Percentiles rank a stretch among this genome's conserved stretches.
These are phyloP conservation scores for Mactromeris polynyma DNA, from an alignment of 2,888 invertebrate species.

Conservation along the genomic window DNA sequence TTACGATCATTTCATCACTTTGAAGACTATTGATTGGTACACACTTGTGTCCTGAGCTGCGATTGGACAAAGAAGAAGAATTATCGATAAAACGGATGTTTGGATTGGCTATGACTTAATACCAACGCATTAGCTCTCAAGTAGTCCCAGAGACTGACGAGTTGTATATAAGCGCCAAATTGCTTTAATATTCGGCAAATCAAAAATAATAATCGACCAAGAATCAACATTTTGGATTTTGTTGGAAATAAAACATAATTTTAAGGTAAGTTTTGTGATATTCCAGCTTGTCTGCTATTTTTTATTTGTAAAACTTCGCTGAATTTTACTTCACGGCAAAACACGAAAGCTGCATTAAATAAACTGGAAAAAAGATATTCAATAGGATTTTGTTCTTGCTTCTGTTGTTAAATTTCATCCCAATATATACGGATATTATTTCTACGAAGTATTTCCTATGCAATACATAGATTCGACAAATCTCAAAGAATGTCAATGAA, in stretches of 20 bases:
- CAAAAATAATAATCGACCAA: constrained; percentile 5
- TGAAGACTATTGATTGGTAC: constrained; percentile 18
- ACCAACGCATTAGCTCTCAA: constrained; percentile 5
- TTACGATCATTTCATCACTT: not conserved
- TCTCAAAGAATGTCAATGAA: not conserved
- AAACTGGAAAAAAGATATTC: not conserved
- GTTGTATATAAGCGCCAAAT: constrained; percentile 23
- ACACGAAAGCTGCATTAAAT: not conserved
- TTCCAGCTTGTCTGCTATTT: not conserved
- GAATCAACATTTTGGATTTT: constrained; percentile 8
- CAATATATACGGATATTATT: not conserved
- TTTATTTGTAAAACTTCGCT: not conserved
- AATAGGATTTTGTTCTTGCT: not conserved
- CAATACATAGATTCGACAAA: not conserved
- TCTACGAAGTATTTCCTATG: not conserved
- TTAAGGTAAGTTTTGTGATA: not conserved
- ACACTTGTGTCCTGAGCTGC: constrained; percentile 41
- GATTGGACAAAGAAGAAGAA: constrained; percentile 62
- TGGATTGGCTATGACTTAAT: constrained; percentile 57
- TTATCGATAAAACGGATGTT: constrained; percentile 53
- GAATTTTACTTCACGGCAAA: not conserved
- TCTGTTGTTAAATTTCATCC: not conserved
- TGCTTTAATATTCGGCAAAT: constrained; percentile 32
- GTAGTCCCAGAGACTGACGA: not conserved
- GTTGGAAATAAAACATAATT: not conserved